phyloP scores from a whole-genome alignment of 2,888 invertebrate genomes.

The Elegia similella region DNA sequence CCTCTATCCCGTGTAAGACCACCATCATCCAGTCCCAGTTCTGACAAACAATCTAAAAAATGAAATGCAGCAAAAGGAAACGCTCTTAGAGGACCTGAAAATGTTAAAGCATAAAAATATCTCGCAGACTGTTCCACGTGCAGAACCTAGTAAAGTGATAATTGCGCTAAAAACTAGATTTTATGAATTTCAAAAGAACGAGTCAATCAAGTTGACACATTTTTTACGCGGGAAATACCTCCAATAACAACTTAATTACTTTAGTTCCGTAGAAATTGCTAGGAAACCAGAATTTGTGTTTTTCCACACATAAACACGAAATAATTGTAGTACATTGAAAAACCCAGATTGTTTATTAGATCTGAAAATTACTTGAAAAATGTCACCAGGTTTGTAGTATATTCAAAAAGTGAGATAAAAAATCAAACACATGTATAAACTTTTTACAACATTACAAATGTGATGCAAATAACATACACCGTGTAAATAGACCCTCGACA shows the following conservation, averaged over 20 bases:
- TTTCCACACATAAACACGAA: background rate
- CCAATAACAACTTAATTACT: slow-evolving; percentile 3
- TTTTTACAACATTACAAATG: no score
- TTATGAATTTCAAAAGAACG: background rate
- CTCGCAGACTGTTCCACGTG: no score
- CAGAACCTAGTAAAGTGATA: no score
- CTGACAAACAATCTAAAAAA: no score
- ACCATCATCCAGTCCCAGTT: no score
- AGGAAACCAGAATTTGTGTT: slow-evolving; percentile 9
- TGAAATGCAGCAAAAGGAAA: no score
- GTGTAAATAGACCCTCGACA: no score
- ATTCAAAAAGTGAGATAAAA: slow-evolving; percentile 1
- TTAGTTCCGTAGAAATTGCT: slow-evolving; percentile 1
- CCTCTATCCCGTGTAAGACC: no score
- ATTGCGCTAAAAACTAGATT: background rate
- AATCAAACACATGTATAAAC: background rate
- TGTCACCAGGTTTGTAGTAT: slow-evolving; percentile 20
- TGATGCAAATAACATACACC: no score
- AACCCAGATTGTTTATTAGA: slow-evolving; percentile 35
- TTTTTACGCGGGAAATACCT: background rate
- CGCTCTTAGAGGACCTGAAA: no score
- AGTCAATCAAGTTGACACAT: background rate
- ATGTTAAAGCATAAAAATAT: no score
- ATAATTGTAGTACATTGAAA: slow-evolving; percentile 25
- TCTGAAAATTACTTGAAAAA: slow-evolving; percentile 30